A percentile compares a stretch with the other conserved stretches of the same genome.
Conservation (phyloP, 2,113 vertebrate genomes). For the Catharus fuscescens region DNA sequence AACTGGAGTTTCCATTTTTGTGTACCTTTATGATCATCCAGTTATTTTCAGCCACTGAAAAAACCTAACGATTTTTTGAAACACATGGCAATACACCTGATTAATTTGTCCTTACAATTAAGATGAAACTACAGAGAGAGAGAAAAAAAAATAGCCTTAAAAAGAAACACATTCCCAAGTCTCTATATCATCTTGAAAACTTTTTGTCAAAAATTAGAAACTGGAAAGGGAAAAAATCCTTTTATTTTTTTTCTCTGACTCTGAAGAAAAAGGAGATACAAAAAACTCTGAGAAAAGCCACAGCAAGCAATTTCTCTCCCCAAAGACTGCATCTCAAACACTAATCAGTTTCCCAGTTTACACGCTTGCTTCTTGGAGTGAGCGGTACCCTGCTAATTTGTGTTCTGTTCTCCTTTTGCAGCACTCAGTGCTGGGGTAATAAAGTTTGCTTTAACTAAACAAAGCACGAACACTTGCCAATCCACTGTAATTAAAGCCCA, state of each 20-base stretch:
- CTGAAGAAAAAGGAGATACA: background rate
- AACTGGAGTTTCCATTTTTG: background rate
- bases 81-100: background rate
- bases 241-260: background rate
- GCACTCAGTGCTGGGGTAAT: background rate
- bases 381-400: slow-evolving; percentile 3
- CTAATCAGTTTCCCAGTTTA: slow-evolving; percentile 16
- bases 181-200: background rate
- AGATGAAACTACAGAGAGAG: background rate
- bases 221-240: background rate
- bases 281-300: background rate
- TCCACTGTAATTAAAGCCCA: slow-evolving; percentile 46
- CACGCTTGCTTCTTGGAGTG: background rate
- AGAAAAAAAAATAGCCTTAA: background rate
- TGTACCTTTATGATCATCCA: background rate
- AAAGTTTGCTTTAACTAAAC: slow-evolving; percentile 66
- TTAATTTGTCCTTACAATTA: background rate
- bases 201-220: background rate
- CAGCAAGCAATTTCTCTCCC: background rate
- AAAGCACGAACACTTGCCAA: slow-evolving; percentile 60
- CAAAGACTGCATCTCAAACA: background rate
- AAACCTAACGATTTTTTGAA: background rate
- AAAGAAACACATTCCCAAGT: background rate
- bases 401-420: slow-evolving; percentile 44
- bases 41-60: background rate